Percentiles rank a stretch among this genome's conserved stretches.
Evolutionary conservation across 2,888 invertebrate species (phyloP).

Genomic region (Thysanoteuthis rhombus): DNA sequence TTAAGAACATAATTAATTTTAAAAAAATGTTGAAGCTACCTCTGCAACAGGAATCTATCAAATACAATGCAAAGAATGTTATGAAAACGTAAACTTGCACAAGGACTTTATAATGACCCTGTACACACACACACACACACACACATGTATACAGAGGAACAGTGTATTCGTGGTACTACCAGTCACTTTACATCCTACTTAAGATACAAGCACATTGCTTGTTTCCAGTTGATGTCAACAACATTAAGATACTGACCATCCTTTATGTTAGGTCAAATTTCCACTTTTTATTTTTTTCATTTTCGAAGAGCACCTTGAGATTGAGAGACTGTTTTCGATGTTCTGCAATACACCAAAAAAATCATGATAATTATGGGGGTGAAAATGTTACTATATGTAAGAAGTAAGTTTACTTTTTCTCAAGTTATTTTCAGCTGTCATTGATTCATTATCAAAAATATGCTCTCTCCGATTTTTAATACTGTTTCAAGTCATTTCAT

Average conservation of each 20-base stretch:
- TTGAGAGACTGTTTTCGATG: neutral
- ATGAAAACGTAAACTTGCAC: neutral
- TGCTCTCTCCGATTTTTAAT: neutral
- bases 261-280: neutral
- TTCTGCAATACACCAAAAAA: neutral
- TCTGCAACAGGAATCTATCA: too few relatives aligned
- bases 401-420: neutral
- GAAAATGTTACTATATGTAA: conserved; percentile 12
- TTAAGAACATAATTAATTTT: too few relatives aligned
- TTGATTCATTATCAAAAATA: neutral
- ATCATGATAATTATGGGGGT: neutral
- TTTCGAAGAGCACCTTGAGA: neutral
- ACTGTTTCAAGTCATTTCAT: neutral
- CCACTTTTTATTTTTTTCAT: neutral
- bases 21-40: too few relatives aligned
- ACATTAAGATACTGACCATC: neutral
- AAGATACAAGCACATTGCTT: neutral
- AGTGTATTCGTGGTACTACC: neutral
- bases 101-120: too few relatives aligned
- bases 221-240: conserved; percentile 12
- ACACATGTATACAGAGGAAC: too few relatives aligned
- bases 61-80: too few relatives aligned
- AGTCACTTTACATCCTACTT: neutral
- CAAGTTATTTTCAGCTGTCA: neutral
- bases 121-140: too few relatives aligned